Evolutionary conservation across 2,797 vertebrate genomes (phyloP).

Genomic region (Acestrorhynchus altus): DNA sequence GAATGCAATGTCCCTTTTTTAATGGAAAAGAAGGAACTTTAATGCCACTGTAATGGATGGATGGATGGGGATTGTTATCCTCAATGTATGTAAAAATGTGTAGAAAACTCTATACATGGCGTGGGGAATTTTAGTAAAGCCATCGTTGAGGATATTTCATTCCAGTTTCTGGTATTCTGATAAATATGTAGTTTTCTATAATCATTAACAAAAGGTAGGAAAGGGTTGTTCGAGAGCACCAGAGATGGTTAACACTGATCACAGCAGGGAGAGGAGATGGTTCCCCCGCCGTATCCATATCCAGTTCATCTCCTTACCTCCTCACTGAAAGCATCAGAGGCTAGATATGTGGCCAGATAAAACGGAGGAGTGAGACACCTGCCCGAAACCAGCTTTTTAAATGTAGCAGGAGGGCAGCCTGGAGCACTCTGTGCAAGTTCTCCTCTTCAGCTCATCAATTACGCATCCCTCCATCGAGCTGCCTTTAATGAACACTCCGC

Average conservation of each 20-base stretch:
- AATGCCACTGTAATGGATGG: too few relatives aligned
- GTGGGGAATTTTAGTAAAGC: too few relatives aligned
- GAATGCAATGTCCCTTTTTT: too few relatives aligned
- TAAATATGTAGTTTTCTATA: too few relatives aligned
- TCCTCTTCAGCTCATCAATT: conserved; percentile 62
- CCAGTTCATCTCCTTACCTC: conserved; percentile 15
- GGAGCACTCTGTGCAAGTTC: conserved; percentile 45
- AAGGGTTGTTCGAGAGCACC: neutral
- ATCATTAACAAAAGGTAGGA: neutral
- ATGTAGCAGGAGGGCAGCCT: conserved; percentile 59
- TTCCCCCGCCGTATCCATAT: neutral
- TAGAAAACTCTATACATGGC: too few relatives aligned
- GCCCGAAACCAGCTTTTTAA: conserved; percentile 55
- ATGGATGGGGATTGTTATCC: too few relatives aligned
- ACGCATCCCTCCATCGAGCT: conserved; percentile 53
- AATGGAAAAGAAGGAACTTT: too few relatives aligned
- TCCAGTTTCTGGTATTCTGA: too few relatives aligned
- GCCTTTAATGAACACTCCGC: conserved; percentile 7
- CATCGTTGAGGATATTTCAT: too few relatives aligned
- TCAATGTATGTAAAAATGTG: too few relatives aligned
- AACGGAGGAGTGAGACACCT: conserved; percentile 46
- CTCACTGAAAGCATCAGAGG: conserved; percentile 35
- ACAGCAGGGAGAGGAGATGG: neutral
- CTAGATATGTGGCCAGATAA: conserved; percentile 18
- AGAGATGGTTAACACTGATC: neutral